Evolutionary conservation across 2,888 invertebrate species (phyloP).

Genomic region (Drepana falcataria): DNA sequence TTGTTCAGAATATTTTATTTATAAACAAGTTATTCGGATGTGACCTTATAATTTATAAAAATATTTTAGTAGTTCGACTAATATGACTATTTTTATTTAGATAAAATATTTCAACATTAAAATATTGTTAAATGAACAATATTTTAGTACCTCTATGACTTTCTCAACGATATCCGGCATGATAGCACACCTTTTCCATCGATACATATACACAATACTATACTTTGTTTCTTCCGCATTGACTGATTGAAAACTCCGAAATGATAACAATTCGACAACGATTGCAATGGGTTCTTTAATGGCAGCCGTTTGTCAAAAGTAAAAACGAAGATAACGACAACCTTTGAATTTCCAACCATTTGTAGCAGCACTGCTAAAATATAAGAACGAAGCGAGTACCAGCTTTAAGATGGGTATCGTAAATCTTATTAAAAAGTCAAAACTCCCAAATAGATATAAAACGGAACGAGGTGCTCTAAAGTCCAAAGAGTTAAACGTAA

Average conservation of each 20-base stretch:
- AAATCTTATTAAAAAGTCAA: not conserved
- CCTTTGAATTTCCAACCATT: not conserved
- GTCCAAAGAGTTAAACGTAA: not conserved
- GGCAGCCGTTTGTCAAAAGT: not conserved
- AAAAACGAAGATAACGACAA: not conserved
- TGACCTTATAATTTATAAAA: too few relatives aligned
- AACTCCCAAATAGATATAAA: not conserved
- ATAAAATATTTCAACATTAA: too few relatives aligned
- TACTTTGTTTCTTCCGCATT: not conserved
- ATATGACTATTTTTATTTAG: too few relatives aligned
- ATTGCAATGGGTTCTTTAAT: not conserved
- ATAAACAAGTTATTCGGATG: slow-evolving; percentile 59
- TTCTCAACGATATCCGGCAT: too few relatives aligned
- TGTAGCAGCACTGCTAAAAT: not conserved
- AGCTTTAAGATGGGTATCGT: not conserved
- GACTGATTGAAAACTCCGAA: not conserved
- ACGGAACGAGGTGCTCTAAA: not conserved
- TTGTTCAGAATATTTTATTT: slow-evolving; percentile 40
- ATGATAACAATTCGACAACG: not conserved
- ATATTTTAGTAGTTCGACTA: too few relatives aligned
- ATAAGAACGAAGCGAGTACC: not conserved
- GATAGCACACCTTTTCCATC: too few relatives aligned
- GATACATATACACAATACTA: too few relatives aligned
- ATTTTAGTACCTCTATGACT: too few relatives aligned
- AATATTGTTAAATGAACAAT: too few relatives aligned